Base-by-base conservation (phyloP, 1,140 invertebrate genomes). In the Adelges cooleyi region DNA sequence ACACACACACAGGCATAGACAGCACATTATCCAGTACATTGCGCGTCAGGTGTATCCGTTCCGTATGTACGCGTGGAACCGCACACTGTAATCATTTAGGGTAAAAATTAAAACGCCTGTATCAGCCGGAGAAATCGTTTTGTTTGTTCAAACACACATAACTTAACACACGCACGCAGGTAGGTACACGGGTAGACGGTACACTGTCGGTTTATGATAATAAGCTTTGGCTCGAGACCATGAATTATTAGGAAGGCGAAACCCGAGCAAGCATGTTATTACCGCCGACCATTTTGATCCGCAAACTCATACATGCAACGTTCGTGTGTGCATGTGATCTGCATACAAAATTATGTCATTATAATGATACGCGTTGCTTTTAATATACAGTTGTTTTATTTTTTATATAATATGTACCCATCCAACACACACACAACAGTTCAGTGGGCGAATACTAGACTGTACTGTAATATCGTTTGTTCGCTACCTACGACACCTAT, bases 101-200 rank as follows among this genome's bases (percentile, higher is more conserved):
- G 56, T 62, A 48, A 22, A 62, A 62, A 62, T 29, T 48, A 33
- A 44, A 59, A 44, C 54, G 40, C 44, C 36, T 42, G 23, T 44
- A 59, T 59, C 54, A 46, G 54, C 40, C 18, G 27, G 29, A 62
- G 56, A 33, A 46, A 62, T 62, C 56, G 42, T 62, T 62, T 33
- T 48, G 56, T 62, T 62, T 62, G 27, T 62, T 46, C 18, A 20
- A 27, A 46, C 25, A 9, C 15, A 42, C 29, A 22, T 33, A 5
- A 6, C 11, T 1, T 8, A 33, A 42, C 53, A 17, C 33, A 53
- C 18, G 11, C 52, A 25, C 29, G 9, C 29, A 8, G 29, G 10
- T 27, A 8, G 10, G 1, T 33, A 15, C 51, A 22, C 9, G 9
- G n/a, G 13, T 18, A 42, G 42, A 42, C 18, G 15, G 25, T 20